phyloP scores from a whole-genome alignment of 2,797 vertebrate species.

The Arctocebus calabarensis region DNA sequence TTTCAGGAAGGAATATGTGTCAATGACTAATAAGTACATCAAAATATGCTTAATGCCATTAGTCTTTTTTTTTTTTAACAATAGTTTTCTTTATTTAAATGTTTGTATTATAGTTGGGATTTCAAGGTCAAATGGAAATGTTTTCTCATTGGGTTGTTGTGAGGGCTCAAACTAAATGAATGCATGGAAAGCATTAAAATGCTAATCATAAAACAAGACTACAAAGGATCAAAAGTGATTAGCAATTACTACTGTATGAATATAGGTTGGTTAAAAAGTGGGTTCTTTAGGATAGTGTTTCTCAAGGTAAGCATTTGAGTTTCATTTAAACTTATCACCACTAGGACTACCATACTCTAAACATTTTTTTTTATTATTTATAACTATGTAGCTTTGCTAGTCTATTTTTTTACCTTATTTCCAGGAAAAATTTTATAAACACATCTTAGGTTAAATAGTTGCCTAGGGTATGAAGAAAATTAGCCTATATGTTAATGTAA shows the following conservation, averaged over 20 bases:
- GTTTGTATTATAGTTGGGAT: no score
- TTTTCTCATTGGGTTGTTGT: constrained; percentile 9
- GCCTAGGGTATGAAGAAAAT: constrained; percentile 25
- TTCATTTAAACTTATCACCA: neutral
- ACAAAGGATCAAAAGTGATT: neutral
- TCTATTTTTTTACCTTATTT: constrained; percentile 37
- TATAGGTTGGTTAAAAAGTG: neutral
- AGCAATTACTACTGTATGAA: constrained; percentile 12
- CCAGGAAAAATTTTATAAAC: constrained; percentile 32
- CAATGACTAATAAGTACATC: neutral
- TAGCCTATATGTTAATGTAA: constrained; percentile 20
- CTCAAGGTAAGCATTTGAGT: constrained; percentile 33
- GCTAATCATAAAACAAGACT: neutral
- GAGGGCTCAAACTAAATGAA: constrained; percentile 44
- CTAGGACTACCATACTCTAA: neutral
- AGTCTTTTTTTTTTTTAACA: no score
- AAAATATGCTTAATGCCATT: neutral
- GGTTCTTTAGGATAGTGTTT: constrained; percentile 28
- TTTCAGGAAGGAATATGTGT: neutral
- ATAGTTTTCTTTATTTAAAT: no score
- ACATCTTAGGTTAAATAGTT: constrained; percentile 50
- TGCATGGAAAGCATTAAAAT: constrained; percentile 17
- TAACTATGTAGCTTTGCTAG: neutral
- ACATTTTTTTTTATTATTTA: constrained; percentile 43
- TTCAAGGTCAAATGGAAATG: constrained; percentile 20